These are phyloP conservation scores for Scaptodrosophila lebanonensis DNA, from an alignment of 1,140 invertebrate genomes.

Conservation along the genomic window DNA sequence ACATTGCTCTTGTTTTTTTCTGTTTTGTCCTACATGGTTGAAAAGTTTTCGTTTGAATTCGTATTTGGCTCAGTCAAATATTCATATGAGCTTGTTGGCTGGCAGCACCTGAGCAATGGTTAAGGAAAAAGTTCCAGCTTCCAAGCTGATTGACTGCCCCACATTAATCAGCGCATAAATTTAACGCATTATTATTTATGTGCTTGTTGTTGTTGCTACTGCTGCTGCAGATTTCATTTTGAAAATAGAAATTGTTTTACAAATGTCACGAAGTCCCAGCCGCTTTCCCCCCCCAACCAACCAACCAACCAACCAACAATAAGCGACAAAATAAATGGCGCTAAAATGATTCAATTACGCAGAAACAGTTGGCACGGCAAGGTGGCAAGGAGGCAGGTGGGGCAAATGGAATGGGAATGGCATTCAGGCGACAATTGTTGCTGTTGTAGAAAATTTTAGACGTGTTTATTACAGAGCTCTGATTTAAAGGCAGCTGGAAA, in stretches of 20 bases:
- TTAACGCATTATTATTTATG: constrained; percentile 75
- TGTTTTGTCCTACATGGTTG: too few species aligned
- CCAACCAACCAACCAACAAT: background rate
- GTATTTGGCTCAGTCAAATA: constrained; percentile 20
- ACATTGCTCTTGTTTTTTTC: too few species aligned
- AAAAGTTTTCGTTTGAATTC: too few species aligned
- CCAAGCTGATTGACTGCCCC: constrained; percentile 59
- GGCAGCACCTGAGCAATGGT: constrained; percentile 60
- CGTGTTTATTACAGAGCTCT: constrained; percentile 54
- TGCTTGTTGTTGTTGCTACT: constrained; percentile 22
- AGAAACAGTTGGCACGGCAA: too few species aligned
- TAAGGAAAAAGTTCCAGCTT: constrained; percentile 11
- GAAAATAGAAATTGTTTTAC: constrained; percentile 71
- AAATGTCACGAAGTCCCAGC: constrained; percentile 59
- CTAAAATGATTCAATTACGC: constrained; percentile 75
- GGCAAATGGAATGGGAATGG: constrained; percentile 44
- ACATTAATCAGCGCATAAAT: constrained; percentile 72
- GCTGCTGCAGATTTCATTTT: constrained; percentile 56
- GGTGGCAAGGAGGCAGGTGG: constrained; percentile 4
- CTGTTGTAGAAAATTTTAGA: constrained; percentile 55
- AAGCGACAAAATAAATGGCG: constrained; percentile 65
- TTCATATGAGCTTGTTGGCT: constrained; percentile 53
- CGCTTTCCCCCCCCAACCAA: background rate
- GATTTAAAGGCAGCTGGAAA: constrained; percentile 6
- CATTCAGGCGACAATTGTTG: constrained; percentile 48